Base-by-base conservation (phyloP, 2,797 vertebrate species). In the Sebastolobus altivelis region DNA sequence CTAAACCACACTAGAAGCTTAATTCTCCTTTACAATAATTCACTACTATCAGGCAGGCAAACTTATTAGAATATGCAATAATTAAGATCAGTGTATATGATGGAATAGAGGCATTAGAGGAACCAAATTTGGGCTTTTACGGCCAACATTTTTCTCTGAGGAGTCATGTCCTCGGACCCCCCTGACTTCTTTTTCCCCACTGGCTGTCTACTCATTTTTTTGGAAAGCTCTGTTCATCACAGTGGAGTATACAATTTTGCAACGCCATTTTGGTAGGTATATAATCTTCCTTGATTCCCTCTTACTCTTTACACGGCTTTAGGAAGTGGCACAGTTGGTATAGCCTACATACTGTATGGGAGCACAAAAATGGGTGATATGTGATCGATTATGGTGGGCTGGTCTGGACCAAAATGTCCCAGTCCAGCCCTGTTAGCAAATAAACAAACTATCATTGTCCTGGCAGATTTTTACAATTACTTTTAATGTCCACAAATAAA, bases 141-240 rank as follows among this genome's bases (percentile, higher is more conserved):
- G 3, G 46, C 46, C 46, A 49, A 49, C 2, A 18, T 1, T 49
- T 49, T 49, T 20, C 7, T 49, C 7, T 0, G 14, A 6, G 6
- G 0, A 2, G 40, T 14, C 43, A 18, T 52, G 49, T n/a, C 4
- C 49, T 20, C 14, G 16, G 6, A 46, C 43, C 0, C 3, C 40
- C 16, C 7, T 46, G 10, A 8, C 49, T 52, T 4, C 49, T 52
- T 46, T 46, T 46, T 0, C 0, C 49, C 49, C 14, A 0, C 40
- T 43, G 14, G 40, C 40, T 16, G 6, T 16, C 40, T 43, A 43
- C 1, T 43, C 14, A n/a, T 52, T 10, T 7, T 52, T 52, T 20
- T 52, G 49, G 49, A 52, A n/a, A 18, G 43, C 16, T 8, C 16
- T 43, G 43, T 18, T 46, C 43, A 46, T 46, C 43, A 46, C 0